Evolutionary conservation across 2,888 invertebrate genomes (phyloP), one percentile per base, ranked within the genome.

Genomic region (Anodontia alba): DNA sequence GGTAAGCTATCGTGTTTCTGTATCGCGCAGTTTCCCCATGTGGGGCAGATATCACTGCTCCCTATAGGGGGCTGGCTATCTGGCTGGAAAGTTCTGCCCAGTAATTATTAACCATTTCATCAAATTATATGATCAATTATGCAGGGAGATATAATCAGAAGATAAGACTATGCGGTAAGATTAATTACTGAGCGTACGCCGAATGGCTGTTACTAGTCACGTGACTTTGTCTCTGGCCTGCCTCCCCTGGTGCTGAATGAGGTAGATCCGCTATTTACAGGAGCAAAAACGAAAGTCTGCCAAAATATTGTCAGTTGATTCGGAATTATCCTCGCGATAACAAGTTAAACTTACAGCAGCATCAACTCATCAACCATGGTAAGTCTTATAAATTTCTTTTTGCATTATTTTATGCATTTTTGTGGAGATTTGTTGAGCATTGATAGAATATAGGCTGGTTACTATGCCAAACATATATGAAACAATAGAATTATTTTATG

Each of bases 191-290:
- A 26, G 29, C 62, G 20, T 3, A 17, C 20, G 15, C 17, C 15
- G 33, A 62, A 62, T 33, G 62, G 33, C 1, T 33, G 31, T 62
- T 62, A 33, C 62, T 62, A 23, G 33, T 33, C 62, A 62, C 62
- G 62, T 62, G 62, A 33, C 20, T 1, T 15, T 33, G 33, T 17
- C 33, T 31, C 62, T 17, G 33, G 3, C 17, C 38, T 36, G 23
- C 43, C 70, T 12, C 69, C 75, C 83, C 80, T 36, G 54, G 42
- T 23, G 10, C 0, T 20, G 33, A 51, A 77, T 75, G 80, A 68
- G 80, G 51, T 10, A 31, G 71, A 15, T 49, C 83, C 77, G 68
- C 57, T 83, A 83, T 78, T 78, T 78, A 78, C 69, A 42, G 42
- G 75, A 75, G 74, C 49, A 73, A 82, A 72, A 79, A 75, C 77